Evolutionary conservation across 2,113 vertebrate genomes (phyloP), one percentile per base, ranked within the genome.

Genomic region (Colius striatus): DNA sequence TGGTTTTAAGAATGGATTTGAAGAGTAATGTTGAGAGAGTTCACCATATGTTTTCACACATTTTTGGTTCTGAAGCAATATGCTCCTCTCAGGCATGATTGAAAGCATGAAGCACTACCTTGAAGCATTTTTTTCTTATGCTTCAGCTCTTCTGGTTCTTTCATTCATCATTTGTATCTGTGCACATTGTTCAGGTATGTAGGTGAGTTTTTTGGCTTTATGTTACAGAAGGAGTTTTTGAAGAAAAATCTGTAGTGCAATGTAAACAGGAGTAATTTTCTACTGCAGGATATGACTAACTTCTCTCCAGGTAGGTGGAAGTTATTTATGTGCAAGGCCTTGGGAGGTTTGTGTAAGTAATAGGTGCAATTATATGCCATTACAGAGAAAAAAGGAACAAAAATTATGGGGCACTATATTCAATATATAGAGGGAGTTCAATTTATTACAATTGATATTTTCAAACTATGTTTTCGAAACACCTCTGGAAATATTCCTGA

Each of bases 401-500:
- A 92, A 86, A 55, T 26, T 58, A 43, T 10, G 83, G 27, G 13
- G 32, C 1, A 1, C 7, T 73, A 5, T 60, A 55, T 73, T 72
- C 47, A 68, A 19, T 80, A 80, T 29, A 50, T 32, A 16, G 19
- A 77, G 15, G 58, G 32, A 63, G 12, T 70, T 80, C 16, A 76
- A 23, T 70, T 77, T 77, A 75, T 60, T 87, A 22, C 41, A 87
- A 73, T 82, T 91, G 55, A 41, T 73, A 82, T 63, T 83, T 92
- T 67, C 63, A 13, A 79, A 45, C 25, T 41, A 16, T 71, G 13
- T 74, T 90, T 89, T 84, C 73, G 32, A 76, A 4, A 3, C 16
- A 61, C 8, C 20, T 73, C 62, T 76, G 50, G 68, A 94, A 91
- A 90, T 86, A 53, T 66, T 94, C 88, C 60, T 92, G 66, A 87